Conservation (phyloP, 92 coral and sea anemone genomes). For the Actinernus sp. region DNA sequence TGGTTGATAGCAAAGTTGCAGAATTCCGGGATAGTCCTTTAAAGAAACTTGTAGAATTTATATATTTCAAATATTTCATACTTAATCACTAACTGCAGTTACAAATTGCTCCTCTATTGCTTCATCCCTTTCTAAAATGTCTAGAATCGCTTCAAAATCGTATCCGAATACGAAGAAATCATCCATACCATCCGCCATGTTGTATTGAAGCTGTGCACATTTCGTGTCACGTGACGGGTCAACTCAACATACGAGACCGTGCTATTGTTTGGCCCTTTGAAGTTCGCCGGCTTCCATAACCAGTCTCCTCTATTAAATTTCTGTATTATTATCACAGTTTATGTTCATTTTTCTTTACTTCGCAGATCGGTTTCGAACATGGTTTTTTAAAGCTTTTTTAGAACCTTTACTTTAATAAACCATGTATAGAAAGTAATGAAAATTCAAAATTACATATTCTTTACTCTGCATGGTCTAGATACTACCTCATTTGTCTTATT, state of each 20-base stretch:
- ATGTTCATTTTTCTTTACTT: too few relatives aligned
- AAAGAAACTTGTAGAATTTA: constrained; percentile 1
- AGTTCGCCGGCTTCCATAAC: too few relatives aligned
- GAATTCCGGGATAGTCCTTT: neutral
- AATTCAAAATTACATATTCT: too few relatives aligned
- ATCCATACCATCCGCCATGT: constrained; percentile 37
- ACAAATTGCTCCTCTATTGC: constrained; percentile 37
- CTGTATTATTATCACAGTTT: too few relatives aligned
- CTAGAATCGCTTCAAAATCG: constrained; percentile 56
- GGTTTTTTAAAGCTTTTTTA: too few relatives aligned
- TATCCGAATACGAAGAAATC: constrained; percentile 26
- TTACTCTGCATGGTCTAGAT: too few relatives aligned
- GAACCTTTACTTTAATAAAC: too few relatives aligned
- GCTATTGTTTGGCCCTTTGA: neutral
- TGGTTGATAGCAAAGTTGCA: constrained; percentile 5
- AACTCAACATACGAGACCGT: neutral
- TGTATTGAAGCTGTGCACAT: constrained; percentile 31
- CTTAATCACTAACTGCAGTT: constrained; percentile 39
- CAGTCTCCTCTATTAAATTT: constrained; percentile 28
- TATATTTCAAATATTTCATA: too few relatives aligned
- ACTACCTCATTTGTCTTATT: too few relatives aligned
- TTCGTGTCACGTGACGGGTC: constrained; percentile 5
- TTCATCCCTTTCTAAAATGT: constrained; percentile 45
- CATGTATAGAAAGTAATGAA: too few relatives aligned
- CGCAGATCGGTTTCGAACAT: too few relatives aligned